Conservation (phyloP, 2,113 vertebrate genomes). For the Procapra przewalskii region DNA sequence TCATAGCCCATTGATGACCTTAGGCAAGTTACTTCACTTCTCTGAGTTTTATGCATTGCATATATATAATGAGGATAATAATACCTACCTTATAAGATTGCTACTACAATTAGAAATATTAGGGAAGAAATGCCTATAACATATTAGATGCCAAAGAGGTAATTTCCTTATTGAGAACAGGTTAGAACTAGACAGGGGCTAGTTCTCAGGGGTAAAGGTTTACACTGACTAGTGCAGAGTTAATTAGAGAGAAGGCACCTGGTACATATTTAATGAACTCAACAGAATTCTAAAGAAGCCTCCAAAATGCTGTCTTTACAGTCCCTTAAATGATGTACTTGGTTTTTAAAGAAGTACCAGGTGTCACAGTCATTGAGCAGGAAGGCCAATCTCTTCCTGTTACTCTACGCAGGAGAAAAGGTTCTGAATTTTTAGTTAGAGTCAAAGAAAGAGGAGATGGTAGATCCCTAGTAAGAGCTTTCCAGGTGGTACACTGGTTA, state of each 20-base stretch:
- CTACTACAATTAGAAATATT: conserved; percentile 11
- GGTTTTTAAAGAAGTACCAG: not conserved
- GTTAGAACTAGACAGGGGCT: not conserved
- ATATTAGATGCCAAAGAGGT: not conserved
- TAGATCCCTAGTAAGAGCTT: not conserved
- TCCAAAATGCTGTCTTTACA: not conserved
- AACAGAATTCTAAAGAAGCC: not conserved
- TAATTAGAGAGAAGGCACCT: not conserved
- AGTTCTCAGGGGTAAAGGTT: not conserved
- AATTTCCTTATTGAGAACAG: not conserved
- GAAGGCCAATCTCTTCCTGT: not conserved
- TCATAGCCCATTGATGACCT: not conserved
- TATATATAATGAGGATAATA: not conserved
- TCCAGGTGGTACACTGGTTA: not conserved
- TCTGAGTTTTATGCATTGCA: not conserved
- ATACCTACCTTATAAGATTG: not conserved
- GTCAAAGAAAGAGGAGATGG: not conserved
- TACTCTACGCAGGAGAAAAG: not conserved
- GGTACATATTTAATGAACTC: not conserved
- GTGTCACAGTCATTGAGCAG: not conserved
- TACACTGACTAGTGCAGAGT: not conserved
- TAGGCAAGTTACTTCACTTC: not conserved
- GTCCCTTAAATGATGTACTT: not conserved
- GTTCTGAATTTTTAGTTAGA: not conserved
- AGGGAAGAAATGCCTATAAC: not conserved